Percentiles rank a stretch among this genome's conserved stretches.
These are phyloP conservation scores for Linurgus olivaceus DNA, from an alignment of 2,797 vertebrate genomes.

Conservation along the genomic window DNA sequence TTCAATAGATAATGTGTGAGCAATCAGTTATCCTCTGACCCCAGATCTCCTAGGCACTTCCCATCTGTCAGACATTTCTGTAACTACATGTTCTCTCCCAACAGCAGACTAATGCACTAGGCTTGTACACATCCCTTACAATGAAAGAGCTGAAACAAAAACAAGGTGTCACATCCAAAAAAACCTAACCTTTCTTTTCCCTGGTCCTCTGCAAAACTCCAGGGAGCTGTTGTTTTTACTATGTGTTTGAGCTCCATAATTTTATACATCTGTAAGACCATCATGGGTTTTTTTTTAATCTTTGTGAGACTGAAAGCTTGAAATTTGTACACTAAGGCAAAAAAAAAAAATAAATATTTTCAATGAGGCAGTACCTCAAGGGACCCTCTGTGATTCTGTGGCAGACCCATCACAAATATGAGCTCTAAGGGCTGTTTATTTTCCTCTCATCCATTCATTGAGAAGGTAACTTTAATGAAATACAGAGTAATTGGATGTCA, in stretches of 20 bases:
- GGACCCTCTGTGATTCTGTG: not conserved
- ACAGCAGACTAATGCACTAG: not conserved
- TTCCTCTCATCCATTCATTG: not conserved
- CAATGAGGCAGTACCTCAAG: not conserved
- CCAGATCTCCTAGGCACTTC: not conserved
- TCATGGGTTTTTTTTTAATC: not conserved
- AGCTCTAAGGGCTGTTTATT: not conserved
- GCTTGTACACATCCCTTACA: not conserved
- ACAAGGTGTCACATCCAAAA: not conserved
- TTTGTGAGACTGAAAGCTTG: not conserved
- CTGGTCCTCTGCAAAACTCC: not conserved
- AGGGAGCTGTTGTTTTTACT: not conserved
- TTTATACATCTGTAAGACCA: not conserved
- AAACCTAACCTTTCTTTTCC: not conserved
- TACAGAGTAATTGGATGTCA: not conserved
- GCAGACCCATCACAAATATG: not conserved
- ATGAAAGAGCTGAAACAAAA: not conserved
- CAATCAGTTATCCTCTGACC: conserved; percentile 51
- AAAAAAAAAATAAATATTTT: not conserved
- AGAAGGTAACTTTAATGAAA: conserved; percentile 12
- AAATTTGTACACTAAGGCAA: not conserved
- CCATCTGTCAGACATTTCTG: conserved; percentile 53
- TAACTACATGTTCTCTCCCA: conserved; percentile 5
- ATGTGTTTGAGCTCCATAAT: not conserved
- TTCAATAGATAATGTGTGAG: conserved; percentile 14